Conservation (phyloP, 2,797 vertebrate genomes). For the Mus spretus region DNA sequence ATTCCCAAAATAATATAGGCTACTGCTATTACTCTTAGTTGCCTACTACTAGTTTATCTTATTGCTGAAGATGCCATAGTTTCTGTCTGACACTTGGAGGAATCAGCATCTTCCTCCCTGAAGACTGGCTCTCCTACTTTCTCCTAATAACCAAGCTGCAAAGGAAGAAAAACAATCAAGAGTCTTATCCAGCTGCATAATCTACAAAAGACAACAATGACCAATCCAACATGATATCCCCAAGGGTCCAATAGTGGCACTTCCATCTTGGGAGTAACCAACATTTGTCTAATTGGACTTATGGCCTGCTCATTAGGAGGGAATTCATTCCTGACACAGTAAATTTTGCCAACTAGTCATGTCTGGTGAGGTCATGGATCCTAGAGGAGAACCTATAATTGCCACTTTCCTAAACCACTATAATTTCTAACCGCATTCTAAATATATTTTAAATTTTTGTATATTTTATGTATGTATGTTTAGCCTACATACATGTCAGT, state of each 20-base stretch:
- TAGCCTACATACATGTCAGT: neutral
- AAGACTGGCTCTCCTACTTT: neutral
- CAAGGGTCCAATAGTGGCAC: neutral
- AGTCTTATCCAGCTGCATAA: neutral
- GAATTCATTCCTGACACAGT: neutral
- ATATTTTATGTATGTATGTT: neutral
- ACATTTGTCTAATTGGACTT: neutral
- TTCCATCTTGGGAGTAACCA: neutral
- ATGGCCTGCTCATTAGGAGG: neutral
- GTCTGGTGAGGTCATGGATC: neutral
- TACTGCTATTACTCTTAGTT: neutral
- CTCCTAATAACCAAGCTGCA: neutral
- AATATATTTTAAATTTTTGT: neutral
- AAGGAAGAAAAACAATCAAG: neutral
- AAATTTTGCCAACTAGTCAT: neutral
- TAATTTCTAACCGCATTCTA: neutral
- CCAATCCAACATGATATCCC: neutral
- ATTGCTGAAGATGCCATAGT: neutral
- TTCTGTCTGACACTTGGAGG: neutral
- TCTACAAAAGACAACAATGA: neutral
- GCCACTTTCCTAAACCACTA: neutral
- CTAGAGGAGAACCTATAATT: neutral
- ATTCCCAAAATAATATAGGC: neutral
- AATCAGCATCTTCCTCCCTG: neutral
- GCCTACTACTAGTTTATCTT: neutral